Evolutionary conservation across 30 jellyfish, hydroid and myxozoan species (phyloP).

Genomic region (Sanderia malayensis): DNA sequence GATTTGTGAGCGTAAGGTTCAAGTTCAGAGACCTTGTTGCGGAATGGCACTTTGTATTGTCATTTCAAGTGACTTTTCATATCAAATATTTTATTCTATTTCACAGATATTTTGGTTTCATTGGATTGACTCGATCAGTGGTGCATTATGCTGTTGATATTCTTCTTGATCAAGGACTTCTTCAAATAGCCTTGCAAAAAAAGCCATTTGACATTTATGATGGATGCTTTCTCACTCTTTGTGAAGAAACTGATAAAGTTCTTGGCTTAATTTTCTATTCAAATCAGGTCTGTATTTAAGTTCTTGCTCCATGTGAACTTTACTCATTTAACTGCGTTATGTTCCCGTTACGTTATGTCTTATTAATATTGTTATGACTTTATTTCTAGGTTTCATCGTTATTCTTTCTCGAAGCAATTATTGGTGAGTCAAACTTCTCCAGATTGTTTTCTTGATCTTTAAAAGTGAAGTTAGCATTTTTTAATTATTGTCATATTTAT

Average conservation of each 20-base stretch:
- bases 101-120: slow-evolving; percentile 25
- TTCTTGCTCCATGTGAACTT: no score
- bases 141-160: slow-evolving; percentile 31
- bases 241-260: not conserved
- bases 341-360: no score
- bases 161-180: slow-evolving; percentile 11
- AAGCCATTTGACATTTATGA: no score
- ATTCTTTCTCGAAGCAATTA: not conserved
- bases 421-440: not conserved
- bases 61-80: no score
- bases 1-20: no score
- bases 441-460: not conserved
- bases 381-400: not conserved
- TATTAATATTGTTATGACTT: not conserved
- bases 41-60: no score
- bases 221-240: not conserved
- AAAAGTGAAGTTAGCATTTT: no score
- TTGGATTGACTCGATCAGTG: slow-evolving; percentile 24
- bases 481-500: no score
- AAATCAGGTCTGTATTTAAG: no score
- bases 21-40: no score
- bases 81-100: no score
- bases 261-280: not conserved
- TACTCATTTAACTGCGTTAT: no score
- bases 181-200: not conserved